Conservation (phyloP, 2,797 vertebrate genomes). For the Bradypus variegatus region DNA sequence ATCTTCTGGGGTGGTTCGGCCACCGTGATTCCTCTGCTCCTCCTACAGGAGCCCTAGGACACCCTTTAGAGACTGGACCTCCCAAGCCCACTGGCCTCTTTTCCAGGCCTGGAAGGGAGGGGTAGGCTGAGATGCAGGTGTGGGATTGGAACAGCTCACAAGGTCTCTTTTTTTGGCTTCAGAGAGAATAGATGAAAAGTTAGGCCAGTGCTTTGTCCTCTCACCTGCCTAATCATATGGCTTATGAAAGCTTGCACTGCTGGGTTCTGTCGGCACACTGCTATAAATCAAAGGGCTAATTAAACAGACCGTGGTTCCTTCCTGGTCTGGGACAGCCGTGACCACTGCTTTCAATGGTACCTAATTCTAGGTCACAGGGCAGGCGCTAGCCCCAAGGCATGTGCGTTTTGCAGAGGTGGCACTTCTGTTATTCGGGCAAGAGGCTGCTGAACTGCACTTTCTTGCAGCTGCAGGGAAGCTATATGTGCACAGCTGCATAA, state of each 20-base stretch:
- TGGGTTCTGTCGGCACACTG: not conserved
- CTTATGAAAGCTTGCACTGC: not conserved
- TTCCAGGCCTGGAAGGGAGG: not conserved
- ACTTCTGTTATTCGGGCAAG: conserved; percentile 37
- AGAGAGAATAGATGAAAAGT: not conserved
- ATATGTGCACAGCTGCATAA: conserved; percentile 51
- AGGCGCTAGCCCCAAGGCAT: not conserved
- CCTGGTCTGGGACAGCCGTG: conserved; percentile 8
- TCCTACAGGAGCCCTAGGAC: too few relatives aligned
- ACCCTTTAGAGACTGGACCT: not conserved
- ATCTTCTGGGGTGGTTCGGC: not conserved
- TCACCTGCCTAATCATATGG: not conserved
- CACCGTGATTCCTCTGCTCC: accelerated
- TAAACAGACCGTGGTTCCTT: not conserved
- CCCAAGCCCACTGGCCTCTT: not conserved
- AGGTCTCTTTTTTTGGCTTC: not conserved
- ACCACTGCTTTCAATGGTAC: not conserved
- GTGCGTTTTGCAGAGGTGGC: conserved; percentile 35
- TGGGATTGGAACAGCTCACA: accelerated
- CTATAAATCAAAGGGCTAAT: conserved; percentile 17
- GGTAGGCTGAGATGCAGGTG: accelerated
- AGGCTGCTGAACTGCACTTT: not conserved
- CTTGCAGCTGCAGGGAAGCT: conserved; percentile 53
- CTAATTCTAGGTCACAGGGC: not conserved
- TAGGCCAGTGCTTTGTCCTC: not conserved